phyloP scores from a whole-genome alignment of 92 coral and sea anemone species.

The Paragorgia papillata region DNA sequence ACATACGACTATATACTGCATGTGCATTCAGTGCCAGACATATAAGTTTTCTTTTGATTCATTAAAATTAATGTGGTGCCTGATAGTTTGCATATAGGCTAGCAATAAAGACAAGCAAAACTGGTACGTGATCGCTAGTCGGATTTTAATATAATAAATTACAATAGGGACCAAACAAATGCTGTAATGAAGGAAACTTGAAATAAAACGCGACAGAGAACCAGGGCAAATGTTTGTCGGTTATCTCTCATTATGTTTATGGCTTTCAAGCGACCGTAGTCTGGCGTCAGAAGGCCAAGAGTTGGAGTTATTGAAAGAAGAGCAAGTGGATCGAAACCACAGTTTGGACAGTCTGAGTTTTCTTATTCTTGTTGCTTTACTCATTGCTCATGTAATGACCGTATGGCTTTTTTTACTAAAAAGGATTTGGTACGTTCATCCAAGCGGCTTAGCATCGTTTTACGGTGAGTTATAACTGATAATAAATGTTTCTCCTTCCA shows the following conservation, averaged over 20 bases:
- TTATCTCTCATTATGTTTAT: slow-evolving; percentile 8
- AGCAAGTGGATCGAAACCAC: slow-evolving; percentile 50
- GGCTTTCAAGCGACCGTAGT: background rate
- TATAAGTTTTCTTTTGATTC: background rate
- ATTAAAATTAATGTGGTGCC: background rate
- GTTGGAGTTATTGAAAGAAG: slow-evolving; percentile 47
- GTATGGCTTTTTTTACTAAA: slow-evolving; percentile 52
- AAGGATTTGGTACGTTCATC: slow-evolving; percentile 66
- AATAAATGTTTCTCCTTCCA: background rate
- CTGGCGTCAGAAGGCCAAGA: slow-evolving; percentile 21
- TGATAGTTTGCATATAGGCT: slow-evolving; percentile 2
- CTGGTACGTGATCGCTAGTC: slow-evolving; percentile 15
- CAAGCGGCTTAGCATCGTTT: slow-evolving; percentile 57
- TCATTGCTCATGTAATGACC: slow-evolving; percentile 56
- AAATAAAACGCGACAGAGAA: background rate
- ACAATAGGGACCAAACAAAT: background rate
- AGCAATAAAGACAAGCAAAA: slow-evolving; percentile 6
- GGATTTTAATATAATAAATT: background rate
- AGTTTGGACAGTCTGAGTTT: slow-evolving; percentile 55
- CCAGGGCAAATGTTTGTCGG: slow-evolving; percentile 21
- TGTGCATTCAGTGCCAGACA: background rate
- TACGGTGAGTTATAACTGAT: slow-evolving; percentile 53
- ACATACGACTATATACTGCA: background rate
- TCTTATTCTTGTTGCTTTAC: slow-evolving; percentile 49
- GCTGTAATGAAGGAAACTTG: background rate